Evolutionary conservation across 2,888 invertebrate species (phyloP).

Genomic region (Bruchidius siliquastri): DNA sequence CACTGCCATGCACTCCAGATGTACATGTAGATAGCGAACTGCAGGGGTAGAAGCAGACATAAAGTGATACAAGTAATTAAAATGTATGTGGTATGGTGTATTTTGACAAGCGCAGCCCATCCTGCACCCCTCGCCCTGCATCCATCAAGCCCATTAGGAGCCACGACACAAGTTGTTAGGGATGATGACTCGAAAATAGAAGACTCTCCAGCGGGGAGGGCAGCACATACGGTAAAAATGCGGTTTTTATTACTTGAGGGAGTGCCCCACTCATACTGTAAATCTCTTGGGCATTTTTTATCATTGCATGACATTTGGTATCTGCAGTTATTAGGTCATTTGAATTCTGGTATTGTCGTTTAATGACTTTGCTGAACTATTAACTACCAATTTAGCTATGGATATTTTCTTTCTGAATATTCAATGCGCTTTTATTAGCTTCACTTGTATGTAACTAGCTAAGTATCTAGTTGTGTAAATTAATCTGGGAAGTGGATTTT

Average conservation of each 20-base stretch:
- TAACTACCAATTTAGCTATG: too few relatives aligned
- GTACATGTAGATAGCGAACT: conserved; percentile 1
- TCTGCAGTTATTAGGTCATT: neutral
- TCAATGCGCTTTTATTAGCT: too few relatives aligned
- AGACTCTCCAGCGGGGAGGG: neutral
- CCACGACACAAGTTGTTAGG: neutral
- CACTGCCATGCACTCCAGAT: conserved; percentile 7
- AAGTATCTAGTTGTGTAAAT: too few relatives aligned
- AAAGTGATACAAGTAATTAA: conserved; percentile 44
- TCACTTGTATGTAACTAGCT: too few relatives aligned
- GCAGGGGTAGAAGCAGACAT: conserved; percentile 24
- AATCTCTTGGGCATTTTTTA: neutral
- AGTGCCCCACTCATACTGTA: neutral
- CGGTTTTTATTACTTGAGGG: neutral
- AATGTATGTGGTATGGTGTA: conserved; percentile 39
- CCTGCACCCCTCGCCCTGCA: neutral
- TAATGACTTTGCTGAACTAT: neutral
- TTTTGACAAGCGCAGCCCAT: conserved; percentile 40
- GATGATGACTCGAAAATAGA: neutral
- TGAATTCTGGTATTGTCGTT: neutral
- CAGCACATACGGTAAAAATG: neutral
- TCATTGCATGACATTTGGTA: neutral
- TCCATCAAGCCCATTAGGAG: neutral
- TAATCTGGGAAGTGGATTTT: too few relatives aligned
- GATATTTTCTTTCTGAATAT: too few relatives aligned